Base-by-base conservation (phyloP, 2,888 invertebrate genomes). In the Rhamnusium bicolor region DNA sequence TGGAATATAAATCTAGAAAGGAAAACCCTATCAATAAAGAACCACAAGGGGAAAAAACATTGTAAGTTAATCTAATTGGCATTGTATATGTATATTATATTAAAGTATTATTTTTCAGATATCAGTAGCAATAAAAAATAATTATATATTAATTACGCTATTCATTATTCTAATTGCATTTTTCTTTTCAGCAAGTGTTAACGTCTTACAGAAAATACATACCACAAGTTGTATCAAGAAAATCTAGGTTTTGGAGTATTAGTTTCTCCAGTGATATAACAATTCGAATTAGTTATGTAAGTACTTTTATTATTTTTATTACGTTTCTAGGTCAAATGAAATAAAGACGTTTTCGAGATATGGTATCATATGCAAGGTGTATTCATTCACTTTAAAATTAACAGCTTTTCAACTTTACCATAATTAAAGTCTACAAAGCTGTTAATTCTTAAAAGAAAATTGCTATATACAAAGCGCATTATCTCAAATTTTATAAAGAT, bases 41-140 rank as follows among this genome's bases (percentile, higher is more conserved):
- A 53, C 65, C n/a, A 53, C 53, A 65, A 32, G 16, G 65, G 65
- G 53, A 53, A 32, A 65, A 65, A 65, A 65, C 65, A 65, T 10
- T 49, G 63, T 63, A 63, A 61, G 19, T 61, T 61, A 61, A 63
- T 63, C 63, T 53, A 21, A 24, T 8, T 18, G n/a, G 19, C 49
- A 40, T 65, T 51, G 27, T 24, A 18, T 53, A 32, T 14, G 6
- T 27, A 14, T 54, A 54, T 49, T 53, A 29, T 65, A 53, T 27
- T 32, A 10, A 29, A n/a, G 32, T 53, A 53, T 51, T 32, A 53
- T 58, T 19, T 65, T 16, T 53, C 32, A 19, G 24, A 10, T 53
- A 16, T 61, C 2, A 18, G 10, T 40, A 40, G 1, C n/a, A 40
- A 40, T 40, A 40, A n/a, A 40, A 32, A 32, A n/a, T n/a, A n/a